Evolutionary conservation across 1,140 invertebrate species (phyloP).

Genomic region (Drosophila gunungcola): DNA sequence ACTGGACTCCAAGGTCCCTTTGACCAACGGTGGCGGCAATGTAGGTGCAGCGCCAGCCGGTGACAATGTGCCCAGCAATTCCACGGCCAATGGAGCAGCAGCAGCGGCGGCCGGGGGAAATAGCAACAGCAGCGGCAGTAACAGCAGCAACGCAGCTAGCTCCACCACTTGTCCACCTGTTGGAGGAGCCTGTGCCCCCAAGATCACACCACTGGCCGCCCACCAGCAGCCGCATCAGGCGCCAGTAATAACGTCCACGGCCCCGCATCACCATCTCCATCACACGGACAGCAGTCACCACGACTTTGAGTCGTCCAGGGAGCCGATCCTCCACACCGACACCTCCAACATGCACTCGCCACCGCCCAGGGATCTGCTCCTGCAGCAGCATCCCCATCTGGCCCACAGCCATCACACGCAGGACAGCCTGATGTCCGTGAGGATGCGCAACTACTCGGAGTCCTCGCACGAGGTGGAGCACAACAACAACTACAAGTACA

Average conservation of each 20-base stretch:
- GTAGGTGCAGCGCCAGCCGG: constrained; percentile 5
- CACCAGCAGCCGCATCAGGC: constrained; percentile 78
- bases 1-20: constrained; percentile 34
- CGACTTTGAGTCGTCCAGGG: constrained; percentile 81
- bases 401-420: constrained; percentile 67
- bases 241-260: constrained; percentile 79
- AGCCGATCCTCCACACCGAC: constrained; percentile 75
- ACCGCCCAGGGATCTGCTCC: constrained; percentile 69
- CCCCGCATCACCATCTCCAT: constrained; percentile 71
- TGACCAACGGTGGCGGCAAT: constrained; percentile 28
- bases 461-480: constrained; percentile 85
- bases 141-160: constrained; percentile 58
- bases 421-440: constrained; percentile 62
- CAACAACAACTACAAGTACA: constrained; percentile 94
- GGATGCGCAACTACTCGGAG: constrained; percentile 84
- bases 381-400: constrained; percentile 66
- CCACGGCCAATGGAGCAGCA: constrained; percentile 31
- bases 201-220: constrained; percentile 28
- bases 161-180: constrained; percentile 57
- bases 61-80: constrained; percentile 68
- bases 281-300: constrained; percentile 81
- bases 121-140: constrained; percentile 44
- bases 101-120: constrained; percentile 16
- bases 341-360: constrained; percentile 84
- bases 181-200: constrained; percentile 4